Conservation (phyloP, 2,888 invertebrate species). For the Microctonus brassicae region DNA sequence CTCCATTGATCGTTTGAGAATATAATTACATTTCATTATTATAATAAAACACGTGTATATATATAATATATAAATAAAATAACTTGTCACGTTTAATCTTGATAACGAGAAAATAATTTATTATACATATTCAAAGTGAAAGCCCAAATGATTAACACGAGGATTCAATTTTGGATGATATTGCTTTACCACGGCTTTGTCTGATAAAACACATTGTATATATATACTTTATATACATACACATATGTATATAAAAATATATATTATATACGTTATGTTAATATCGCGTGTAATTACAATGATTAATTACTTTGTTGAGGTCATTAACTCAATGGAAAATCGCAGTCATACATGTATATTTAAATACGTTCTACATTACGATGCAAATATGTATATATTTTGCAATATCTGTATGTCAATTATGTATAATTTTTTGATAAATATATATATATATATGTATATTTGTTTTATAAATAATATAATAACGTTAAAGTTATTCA, state of each 20-base stretch:
- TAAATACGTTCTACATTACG: background rate
- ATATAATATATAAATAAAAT: constrained; percentile 19
- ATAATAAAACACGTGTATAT: too few relatives aligned
- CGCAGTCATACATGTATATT: background rate
- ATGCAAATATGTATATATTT: background rate
- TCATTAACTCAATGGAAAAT: constrained; percentile 44
- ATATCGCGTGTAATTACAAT: constrained; percentile 47
- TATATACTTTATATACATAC: background rate
- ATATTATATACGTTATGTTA: constrained; percentile 39
- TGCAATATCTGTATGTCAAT: background rate
- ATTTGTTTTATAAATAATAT: too few relatives aligned
- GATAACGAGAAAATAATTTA: constrained; percentile 33
- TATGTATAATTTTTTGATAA: background rate
- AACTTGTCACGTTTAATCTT: constrained; percentile 29
- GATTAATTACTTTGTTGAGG: constrained; percentile 46
- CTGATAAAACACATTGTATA: constrained; percentile 5
- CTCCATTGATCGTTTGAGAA: constrained; percentile 6
- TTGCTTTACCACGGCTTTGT: constrained; percentile 37
- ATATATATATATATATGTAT: background rate
- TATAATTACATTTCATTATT: constrained; percentile 26
- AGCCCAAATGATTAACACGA: constrained; percentile 32
- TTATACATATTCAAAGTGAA: constrained; percentile 31
- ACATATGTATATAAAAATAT: background rate
- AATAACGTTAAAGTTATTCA: too few relatives aligned
- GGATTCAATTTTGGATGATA: constrained; percentile 42